A percentile compares a stretch with the other conserved stretches of the same genome.
phyloP scores from a whole-genome alignment of 2,113 vertebrate genomes.

The Salvelinus alpinus region DNA sequence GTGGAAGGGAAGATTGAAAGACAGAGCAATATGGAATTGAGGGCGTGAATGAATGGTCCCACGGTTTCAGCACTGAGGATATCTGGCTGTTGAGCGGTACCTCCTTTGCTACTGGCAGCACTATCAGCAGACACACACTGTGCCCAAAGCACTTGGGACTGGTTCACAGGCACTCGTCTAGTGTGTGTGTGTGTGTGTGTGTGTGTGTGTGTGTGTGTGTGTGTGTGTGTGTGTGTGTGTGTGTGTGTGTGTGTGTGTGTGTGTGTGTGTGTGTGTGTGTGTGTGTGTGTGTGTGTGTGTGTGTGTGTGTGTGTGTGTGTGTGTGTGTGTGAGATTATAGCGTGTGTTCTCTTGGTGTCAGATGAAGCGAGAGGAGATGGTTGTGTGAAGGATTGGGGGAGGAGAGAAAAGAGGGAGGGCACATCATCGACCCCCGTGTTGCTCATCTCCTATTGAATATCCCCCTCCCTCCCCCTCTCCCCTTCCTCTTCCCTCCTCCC shows the following conservation, averaged over 20 bases:
- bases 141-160: neutral
- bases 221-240: conserved; percentile 13
- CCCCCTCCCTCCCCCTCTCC: neutral
- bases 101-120: neutral
- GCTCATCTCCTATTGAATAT: neutral
- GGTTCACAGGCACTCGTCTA: neutral
- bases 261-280: conserved; percentile 15
- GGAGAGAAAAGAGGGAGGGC: neutral
- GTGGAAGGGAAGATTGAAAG: neutral
- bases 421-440: neutral
- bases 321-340: conserved; percentile 6
- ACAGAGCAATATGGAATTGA: neutral
- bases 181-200: conserved; percentile 16
- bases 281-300: conserved; percentile 12
- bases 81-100: neutral
- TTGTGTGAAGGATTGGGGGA: neutral
- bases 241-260: conserved; percentile 15
- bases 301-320: conserved; percentile 10
- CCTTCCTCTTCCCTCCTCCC: neutral
- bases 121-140: neutral
- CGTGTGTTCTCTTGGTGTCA: neutral
- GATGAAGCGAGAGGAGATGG: neutral
- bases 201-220: conserved; percentile 3
- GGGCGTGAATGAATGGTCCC: neutral
- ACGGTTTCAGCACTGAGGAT: neutral